Evolutionary conservation across 2,797 vertebrate genomes (phyloP).

Genomic region (Aythya fuligula): DNA sequence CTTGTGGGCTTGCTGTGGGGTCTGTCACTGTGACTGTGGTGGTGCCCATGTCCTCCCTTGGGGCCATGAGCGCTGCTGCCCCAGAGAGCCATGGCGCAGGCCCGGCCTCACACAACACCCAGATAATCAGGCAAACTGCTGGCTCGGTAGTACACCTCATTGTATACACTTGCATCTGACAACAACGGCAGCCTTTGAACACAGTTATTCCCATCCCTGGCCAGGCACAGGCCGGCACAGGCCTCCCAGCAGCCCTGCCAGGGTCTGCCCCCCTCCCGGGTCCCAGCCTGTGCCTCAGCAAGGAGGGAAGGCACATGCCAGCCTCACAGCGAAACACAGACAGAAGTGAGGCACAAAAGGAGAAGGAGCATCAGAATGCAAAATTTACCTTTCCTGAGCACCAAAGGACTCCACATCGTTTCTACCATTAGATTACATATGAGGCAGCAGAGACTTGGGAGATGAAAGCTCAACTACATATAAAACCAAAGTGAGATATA

Average conservation of each 20-base stretch:
- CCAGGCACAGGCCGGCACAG: not conserved
- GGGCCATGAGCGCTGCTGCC: rapidly evolving
- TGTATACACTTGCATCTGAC: not conserved
- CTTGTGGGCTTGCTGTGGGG: not conserved
- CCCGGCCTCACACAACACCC: not conserved
- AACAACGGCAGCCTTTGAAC: not conserved
- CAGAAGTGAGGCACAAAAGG: not conserved
- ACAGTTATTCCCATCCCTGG: rapidly evolving
- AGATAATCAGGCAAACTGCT: not conserved
- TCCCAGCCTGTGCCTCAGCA: rapidly evolving
- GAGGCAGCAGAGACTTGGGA: not conserved
- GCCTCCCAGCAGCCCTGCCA: not conserved
- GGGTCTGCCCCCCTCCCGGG: rapidly evolving
- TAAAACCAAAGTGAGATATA: not conserved
- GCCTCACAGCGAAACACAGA: not conserved
- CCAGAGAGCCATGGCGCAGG: not conserved
- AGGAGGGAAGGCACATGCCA: not conserved
- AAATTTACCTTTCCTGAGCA: not conserved
- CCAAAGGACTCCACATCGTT: not conserved
- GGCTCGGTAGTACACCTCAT: rapidly evolving
- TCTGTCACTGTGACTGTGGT: not conserved
- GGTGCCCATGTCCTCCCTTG: rapidly evolving
- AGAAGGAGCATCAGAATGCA: not conserved
- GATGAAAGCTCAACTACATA: not conserved
- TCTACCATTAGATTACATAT: not conserved